A percentile compares a stretch with the other conserved stretches of the same genome.
Conservation (phyloP, 2,888 invertebrate species). For the Cantharis lateralis region DNA sequence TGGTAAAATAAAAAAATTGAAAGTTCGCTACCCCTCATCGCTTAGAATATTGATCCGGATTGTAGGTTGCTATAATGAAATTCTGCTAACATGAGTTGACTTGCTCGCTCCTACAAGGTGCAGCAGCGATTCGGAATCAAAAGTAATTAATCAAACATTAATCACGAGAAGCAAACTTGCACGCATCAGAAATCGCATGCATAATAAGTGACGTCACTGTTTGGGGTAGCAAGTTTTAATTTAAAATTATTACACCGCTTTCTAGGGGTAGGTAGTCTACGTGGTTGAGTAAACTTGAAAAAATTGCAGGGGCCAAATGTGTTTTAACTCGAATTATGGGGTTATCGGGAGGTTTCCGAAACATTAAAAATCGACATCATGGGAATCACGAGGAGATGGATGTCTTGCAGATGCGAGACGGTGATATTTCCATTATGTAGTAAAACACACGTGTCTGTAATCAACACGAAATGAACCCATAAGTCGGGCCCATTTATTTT, state of each 20-base stretch:
- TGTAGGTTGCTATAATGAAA: slow-evolving; percentile 10
- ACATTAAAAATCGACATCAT: slow-evolving; percentile 7
- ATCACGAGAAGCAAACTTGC: slow-evolving; percentile 44
- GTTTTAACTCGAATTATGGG: neutral
- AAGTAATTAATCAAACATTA: slow-evolving; percentile 48
- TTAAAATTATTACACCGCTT: slow-evolving; percentile 23
- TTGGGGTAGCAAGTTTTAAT: slow-evolving; percentile 34
- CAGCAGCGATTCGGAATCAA: slow-evolving; percentile 31
- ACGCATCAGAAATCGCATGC: slow-evolving; percentile 39
- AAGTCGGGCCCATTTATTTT: neutral
- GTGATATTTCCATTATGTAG: slow-evolving; percentile 15
- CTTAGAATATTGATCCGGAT: neutral
- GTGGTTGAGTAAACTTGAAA: slow-evolving; percentile 26
- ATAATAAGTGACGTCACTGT: slow-evolving; percentile 34
- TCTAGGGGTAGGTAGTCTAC: slow-evolving; percentile 4
- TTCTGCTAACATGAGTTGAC: slow-evolving; percentile 16
- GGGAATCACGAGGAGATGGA: neutral
- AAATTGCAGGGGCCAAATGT: neutral
- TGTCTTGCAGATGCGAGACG: slow-evolving; percentile 12
- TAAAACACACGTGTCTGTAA: slow-evolving; percentile 22
- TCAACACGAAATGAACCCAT: slow-evolving; percentile 6
- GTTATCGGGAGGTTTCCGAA: neutral
- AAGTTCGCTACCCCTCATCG: neutral
- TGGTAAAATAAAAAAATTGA: neutral
- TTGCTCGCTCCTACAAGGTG: slow-evolving; percentile 28